These are phyloP conservation scores for Crenuchus spilurus DNA, from an alignment of 2,797 vertebrate species.

Conservation along the genomic window DNA sequence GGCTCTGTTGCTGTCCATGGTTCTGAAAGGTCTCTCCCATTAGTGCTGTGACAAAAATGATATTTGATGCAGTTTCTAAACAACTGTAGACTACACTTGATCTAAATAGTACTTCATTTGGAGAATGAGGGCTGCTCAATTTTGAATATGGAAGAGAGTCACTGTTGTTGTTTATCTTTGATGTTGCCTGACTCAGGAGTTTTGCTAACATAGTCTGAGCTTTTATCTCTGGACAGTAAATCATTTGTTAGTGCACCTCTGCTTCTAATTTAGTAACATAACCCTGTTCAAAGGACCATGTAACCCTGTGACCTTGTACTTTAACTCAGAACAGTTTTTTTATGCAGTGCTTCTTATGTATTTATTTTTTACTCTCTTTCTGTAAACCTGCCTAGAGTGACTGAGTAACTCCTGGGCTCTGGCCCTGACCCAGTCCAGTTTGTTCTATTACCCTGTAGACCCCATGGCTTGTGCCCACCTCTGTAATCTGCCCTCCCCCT, in stretches of 20 bases:
- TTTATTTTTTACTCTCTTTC: background rate
- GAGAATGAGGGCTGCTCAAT: constrained; percentile 57
- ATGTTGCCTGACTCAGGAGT: constrained; percentile 24
- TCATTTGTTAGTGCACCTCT: background rate
- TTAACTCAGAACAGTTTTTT: constrained; percentile 4
- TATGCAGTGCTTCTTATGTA: constrained; percentile 26
- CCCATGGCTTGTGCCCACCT: background rate
- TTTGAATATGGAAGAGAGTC: constrained; percentile 56
- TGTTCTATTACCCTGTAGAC: constrained; percentile 15
- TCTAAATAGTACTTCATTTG: constrained; percentile 44
- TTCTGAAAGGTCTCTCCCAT: constrained; percentile 64
- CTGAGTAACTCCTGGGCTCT: background rate
- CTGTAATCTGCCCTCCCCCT: constrained; percentile 47
- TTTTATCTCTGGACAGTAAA: background rate
- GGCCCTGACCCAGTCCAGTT: constrained; percentile 21
- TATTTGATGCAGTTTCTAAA: constrained; percentile 61
- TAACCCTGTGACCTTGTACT: constrained; percentile 4
- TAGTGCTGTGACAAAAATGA: background rate
- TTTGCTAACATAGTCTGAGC: background rate
- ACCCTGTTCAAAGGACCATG: background rate
- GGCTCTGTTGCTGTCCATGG: constrained; percentile 64
- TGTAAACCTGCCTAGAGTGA: background rate
- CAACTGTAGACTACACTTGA: constrained; percentile 66
- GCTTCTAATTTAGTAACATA: background rate
- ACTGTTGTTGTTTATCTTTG: constrained; percentile 45